Evolutionary conservation across 2,113 vertebrate genomes (phyloP).

Genomic region (Embiotoca jacksoni): DNA sequence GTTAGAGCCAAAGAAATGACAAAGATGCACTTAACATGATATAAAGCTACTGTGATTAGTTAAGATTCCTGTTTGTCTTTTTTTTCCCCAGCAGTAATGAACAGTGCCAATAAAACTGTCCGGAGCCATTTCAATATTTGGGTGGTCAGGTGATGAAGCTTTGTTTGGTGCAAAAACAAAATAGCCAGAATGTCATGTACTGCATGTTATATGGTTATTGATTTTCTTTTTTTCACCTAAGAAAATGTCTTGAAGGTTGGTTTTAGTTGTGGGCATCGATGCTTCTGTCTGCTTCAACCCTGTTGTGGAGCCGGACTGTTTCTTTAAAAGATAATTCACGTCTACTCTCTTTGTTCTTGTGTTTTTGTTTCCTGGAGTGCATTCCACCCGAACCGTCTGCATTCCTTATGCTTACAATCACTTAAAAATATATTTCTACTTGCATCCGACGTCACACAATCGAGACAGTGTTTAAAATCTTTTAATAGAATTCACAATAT

Average conservation of each 20-base stretch:
- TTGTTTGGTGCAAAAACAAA: not conserved
- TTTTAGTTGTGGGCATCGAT: too few species aligned
- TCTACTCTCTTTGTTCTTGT: constrained; percentile 5
- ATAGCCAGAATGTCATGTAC: not conserved
- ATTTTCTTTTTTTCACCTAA: not conserved
- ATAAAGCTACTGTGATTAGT: constrained; percentile 19
- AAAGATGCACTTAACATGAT: constrained; percentile 33
- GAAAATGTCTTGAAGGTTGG: not conserved
- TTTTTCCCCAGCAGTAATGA: not conserved
- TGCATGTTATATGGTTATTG: constrained; percentile 20
- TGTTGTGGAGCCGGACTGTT: not conserved
- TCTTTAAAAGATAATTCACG: constrained; percentile 21
- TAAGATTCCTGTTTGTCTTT: not conserved
- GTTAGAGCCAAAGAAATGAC: constrained; percentile 61
- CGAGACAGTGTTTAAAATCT: constrained; percentile 68
- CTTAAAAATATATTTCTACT: too few species aligned
- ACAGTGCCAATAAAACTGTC: constrained; percentile 40
- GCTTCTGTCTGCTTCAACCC: too few species aligned
- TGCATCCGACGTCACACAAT: not conserved
- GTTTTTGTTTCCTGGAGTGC: constrained; percentile 29
- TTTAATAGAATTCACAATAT: constrained; percentile 85
- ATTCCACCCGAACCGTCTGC: constrained; percentile 20
- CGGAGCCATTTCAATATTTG: constrained; percentile 4
- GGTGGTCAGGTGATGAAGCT: not conserved
- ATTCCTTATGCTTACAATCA: not conserved